Evolutionary conservation across 1,140 invertebrate species (phyloP).

Genomic region (Philotrypesis tridentata): DNA sequence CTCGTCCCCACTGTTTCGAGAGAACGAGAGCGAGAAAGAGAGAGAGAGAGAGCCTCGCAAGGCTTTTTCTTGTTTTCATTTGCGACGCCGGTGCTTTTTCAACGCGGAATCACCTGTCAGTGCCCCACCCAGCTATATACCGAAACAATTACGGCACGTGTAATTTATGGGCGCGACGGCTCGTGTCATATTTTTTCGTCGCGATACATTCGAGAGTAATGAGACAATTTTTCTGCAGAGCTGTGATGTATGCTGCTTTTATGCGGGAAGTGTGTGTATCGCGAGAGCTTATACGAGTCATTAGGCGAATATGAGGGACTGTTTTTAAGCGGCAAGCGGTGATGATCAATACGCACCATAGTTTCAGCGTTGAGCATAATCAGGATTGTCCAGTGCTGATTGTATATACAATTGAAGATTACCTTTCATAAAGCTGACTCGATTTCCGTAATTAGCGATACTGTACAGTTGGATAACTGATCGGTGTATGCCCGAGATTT

Average conservation of each 20-base stretch:
- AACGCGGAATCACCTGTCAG: neutral
- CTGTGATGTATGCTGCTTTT: too few relatives aligned
- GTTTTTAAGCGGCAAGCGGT: neutral
- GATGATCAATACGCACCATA: neutral
- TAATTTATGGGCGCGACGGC: neutral
- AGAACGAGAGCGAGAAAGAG: neutral
- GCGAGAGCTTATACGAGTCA: neutral
- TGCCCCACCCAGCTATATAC: neutral
- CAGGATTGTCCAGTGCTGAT: conserved; percentile 33
- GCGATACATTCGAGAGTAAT: neutral
- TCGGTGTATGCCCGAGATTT: neutral
- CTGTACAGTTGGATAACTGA: neutral
- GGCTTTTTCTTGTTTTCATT: conserved; percentile 1
- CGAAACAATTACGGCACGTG: conserved; percentile 6
- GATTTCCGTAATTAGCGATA: conserved; percentile 20
- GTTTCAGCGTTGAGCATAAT: conserved; percentile 15
- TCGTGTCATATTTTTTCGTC: neutral
- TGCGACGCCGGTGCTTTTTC: neutral
- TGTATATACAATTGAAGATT: conserved; percentile 33
- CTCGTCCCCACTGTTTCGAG: neutral
- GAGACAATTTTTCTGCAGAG: too few relatives aligned
- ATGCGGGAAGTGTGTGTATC: neutral
- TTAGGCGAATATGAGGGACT: neutral
- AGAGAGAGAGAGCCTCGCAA: neutral
- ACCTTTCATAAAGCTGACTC: conserved; percentile 24